phyloP scores from a whole-genome alignment of 2,888 invertebrate species.

The Parnassius orleans region DNA sequence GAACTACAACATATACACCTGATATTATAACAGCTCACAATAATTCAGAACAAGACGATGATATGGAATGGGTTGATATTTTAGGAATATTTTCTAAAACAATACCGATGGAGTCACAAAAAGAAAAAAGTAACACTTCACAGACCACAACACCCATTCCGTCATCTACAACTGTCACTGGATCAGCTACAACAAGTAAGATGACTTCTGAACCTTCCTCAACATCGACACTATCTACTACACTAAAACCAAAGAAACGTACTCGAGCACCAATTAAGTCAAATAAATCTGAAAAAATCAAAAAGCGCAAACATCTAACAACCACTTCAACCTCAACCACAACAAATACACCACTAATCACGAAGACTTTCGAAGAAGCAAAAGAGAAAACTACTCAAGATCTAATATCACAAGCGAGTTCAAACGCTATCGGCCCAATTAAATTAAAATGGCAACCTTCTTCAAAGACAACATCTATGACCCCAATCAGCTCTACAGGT shows the following conservation, averaged over 20 bases:
- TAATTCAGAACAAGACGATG: constrained; percentile 42
- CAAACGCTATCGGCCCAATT: constrained; percentile 48
- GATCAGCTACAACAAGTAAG: constrained; percentile 33
- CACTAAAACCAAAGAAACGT: constrained; percentile 53
- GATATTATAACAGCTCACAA: constrained; percentile 63
- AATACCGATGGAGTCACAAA: constrained; percentile 61
- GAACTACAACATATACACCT: constrained; percentile 52
- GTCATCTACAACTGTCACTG: constrained; percentile 29
- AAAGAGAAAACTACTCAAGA: constrained; percentile 49
- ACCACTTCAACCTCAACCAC: constrained; percentile 45
- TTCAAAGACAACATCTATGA: constrained; percentile 33
- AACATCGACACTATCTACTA: constrained; percentile 42
- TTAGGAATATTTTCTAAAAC: constrained; percentile 66
- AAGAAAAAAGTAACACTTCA: constrained; percentile 37
- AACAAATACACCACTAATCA: constrained; percentile 43
- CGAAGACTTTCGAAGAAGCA: constrained; percentile 41
- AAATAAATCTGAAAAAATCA: constrained; percentile 56
- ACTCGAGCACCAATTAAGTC: constrained; percentile 68
- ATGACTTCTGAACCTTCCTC: constrained; percentile 37
- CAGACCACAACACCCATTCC: constrained; percentile 40
- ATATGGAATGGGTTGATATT: constrained; percentile 61
- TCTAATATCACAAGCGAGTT: constrained; percentile 61
- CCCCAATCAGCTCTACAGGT: constrained; percentile 35
- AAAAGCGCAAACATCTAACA: constrained; percentile 65
- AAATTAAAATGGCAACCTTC: constrained; percentile 40